A percentile compares a stretch with the other conserved stretches of the same genome.
phyloP scores from a whole-genome alignment of 2,797 vertebrate species.

The Orestias chungarensis region DNA sequence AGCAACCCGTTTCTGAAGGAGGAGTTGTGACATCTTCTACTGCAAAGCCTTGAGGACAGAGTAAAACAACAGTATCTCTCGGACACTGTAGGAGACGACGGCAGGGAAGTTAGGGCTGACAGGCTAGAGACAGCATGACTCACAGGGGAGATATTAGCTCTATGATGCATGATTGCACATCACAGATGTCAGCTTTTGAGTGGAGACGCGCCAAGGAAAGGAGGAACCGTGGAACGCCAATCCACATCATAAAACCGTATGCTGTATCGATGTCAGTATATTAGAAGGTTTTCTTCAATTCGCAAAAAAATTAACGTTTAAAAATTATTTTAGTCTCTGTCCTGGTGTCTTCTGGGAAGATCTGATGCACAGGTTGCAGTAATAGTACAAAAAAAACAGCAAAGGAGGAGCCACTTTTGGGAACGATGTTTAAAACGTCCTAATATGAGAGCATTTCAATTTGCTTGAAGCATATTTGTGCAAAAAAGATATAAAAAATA shows the following conservation, averaged over 20 bases:
- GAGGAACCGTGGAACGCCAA: conserved; percentile 52
- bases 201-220: conserved; percentile 49
- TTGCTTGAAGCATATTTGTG: neutral
- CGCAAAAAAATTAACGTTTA: conserved; percentile 4
- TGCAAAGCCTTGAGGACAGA: conserved; percentile 17
- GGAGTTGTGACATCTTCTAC: conserved; percentile 11
- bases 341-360: conserved; percentile 8
- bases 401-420: neutral
- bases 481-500: neutral
- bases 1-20: conserved; percentile 6
- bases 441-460: neutral
- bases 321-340: conserved; percentile 22
- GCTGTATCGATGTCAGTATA: too few species aligned
- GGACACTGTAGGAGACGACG: conserved; percentile 64
- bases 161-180: conserved; percentile 72
- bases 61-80: conserved; percentile 44
- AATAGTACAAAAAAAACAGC: neutral
- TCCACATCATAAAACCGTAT: conserved; percentile 32
- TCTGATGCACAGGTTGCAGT: conserved; percentile 1
- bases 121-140: conserved; percentile 70
- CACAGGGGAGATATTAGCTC: conserved; percentile 74
- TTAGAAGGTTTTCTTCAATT: conserved; percentile 28
- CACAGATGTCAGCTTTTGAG: conserved; percentile 59
- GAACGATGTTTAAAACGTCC: neutral
- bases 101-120: conserved; percentile 60